A percentile compares a stretch with the other conserved stretches of the same genome.
Conservation (phyloP, 2,888 invertebrate genomes). For the Ferdinandea cuprea region DNA sequence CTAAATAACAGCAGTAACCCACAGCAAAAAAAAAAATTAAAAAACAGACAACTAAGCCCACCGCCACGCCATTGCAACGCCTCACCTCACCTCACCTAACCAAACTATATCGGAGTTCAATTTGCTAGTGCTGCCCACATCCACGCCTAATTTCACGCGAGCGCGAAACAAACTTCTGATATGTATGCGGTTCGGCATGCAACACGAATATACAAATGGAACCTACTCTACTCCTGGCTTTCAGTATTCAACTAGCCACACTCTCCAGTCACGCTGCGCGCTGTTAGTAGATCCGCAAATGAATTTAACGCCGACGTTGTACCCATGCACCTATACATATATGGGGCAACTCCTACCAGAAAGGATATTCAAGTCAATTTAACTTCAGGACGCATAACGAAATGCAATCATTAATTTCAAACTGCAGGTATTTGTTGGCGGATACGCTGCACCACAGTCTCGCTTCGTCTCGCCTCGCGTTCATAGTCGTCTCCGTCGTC, state of each 20-base stretch:
- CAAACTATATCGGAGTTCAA: conserved; percentile 35
- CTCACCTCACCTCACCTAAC: too few species aligned
- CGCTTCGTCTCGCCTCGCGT: too few species aligned
- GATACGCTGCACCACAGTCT: conserved; percentile 48
- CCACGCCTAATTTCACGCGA: conserved; percentile 58
- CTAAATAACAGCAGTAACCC: conserved; percentile 49
- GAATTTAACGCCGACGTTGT: conserved; percentile 47
- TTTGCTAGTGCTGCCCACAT: conserved; percentile 48
- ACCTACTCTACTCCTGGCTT: neutral
- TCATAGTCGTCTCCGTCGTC: conserved; percentile 12
- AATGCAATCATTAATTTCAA: conserved; percentile 73
- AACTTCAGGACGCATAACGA: conserved; percentile 66
- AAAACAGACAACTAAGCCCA: conserved; percentile 3
- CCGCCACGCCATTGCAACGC: conserved; percentile 26
- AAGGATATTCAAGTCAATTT: conserved; percentile 73
- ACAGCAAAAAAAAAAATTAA: neutral
- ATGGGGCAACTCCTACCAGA: conserved; percentile 15
- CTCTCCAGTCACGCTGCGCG: neutral
- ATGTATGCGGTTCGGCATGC: conserved; percentile 28
- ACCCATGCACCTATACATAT: neutral
- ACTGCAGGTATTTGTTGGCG: conserved; percentile 70
- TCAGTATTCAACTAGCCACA: neutral
- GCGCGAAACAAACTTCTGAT: conserved; percentile 28
- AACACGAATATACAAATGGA: conserved; percentile 21
- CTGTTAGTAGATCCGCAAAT: conserved; percentile 49